Conservation (phyloP, 2,888 invertebrate genomes). For the Lycophotia porphyrea region DNA sequence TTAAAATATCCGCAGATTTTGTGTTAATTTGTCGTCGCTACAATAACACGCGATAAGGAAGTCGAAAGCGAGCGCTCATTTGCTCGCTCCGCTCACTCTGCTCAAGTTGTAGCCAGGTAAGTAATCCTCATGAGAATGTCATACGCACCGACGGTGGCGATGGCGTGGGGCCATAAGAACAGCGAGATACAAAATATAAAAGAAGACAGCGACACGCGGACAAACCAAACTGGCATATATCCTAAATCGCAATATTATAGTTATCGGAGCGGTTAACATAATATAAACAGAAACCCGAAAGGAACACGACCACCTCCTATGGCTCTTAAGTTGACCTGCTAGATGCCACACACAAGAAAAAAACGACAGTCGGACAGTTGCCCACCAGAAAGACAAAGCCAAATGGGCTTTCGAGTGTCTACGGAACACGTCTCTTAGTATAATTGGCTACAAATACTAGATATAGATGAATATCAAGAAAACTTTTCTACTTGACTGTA, state of each 20-base stretch:
- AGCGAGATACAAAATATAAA: conserved; percentile 5
- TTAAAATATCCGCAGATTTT: not conserved
- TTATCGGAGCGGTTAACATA: not conserved
- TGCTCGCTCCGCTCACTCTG: conserved; percentile 12
- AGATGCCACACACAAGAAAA: not conserved
- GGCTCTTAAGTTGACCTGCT: not conserved
- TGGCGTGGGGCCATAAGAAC: conserved; percentile 22
- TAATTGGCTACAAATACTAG: too few relatives aligned
- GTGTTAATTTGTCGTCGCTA: conserved; percentile 1
- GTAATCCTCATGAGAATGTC: conserved; percentile 43
- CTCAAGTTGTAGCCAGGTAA: conserved; percentile 20
- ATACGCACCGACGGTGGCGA: conserved; percentile 36
- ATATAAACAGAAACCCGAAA: not conserved
- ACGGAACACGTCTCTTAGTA: too few relatives aligned
- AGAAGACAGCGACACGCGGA: not conserved
- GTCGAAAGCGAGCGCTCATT: conserved; percentile 22
- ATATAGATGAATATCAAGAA: too few relatives aligned
- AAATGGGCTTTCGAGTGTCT: too few relatives aligned
- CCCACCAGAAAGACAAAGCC: too few relatives aligned
- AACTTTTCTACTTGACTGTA: too few relatives aligned
- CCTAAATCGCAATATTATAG: not conserved
- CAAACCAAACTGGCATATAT: not conserved
- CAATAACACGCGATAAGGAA: conserved; percentile 29
- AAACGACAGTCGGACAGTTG: not conserved
- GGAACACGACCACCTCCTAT: too few relatives aligned